phyloP scores from a whole-genome alignment of 2,113 vertebrate genomes.

The Todiramphus chloris region DNA sequence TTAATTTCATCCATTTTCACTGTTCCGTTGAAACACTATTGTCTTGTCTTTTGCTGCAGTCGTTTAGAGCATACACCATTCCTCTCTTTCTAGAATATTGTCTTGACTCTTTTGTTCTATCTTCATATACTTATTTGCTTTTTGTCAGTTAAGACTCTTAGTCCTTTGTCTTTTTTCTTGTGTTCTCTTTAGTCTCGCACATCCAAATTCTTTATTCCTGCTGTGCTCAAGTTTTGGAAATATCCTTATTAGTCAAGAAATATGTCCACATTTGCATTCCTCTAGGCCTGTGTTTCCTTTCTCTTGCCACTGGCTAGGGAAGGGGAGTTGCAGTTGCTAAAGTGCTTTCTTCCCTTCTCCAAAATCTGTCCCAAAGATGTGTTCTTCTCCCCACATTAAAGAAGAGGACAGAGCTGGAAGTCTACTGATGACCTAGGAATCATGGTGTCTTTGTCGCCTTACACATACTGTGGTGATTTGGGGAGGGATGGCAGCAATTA shows the following conservation, averaged over 20 bases:
- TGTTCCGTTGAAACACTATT: background rate
- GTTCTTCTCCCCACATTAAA: background rate
- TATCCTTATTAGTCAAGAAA: background rate
- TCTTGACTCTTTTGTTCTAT: background rate
- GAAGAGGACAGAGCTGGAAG: background rate
- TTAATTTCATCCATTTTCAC: background rate
- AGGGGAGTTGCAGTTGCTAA: background rate
- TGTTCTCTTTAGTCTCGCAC: background rate
- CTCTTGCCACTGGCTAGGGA: background rate
- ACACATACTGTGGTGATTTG: background rate
- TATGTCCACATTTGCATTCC: background rate
- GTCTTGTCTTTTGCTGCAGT: background rate
- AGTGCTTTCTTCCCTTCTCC: background rate
- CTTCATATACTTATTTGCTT: background rate
- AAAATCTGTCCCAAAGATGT: constrained; percentile 5
- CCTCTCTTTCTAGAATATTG: background rate
- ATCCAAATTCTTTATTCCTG: background rate
- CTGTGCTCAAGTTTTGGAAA: background rate
- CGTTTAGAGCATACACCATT: background rate
- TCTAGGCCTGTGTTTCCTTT: background rate
- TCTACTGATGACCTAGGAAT: background rate
- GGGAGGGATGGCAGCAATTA: background rate
- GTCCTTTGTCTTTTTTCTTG: background rate
- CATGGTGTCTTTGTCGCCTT: background rate
- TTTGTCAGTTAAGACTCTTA: background rate